Base-by-base conservation (phyloP, 2,888 invertebrate genomes). In the Agrochola litura region DNA sequence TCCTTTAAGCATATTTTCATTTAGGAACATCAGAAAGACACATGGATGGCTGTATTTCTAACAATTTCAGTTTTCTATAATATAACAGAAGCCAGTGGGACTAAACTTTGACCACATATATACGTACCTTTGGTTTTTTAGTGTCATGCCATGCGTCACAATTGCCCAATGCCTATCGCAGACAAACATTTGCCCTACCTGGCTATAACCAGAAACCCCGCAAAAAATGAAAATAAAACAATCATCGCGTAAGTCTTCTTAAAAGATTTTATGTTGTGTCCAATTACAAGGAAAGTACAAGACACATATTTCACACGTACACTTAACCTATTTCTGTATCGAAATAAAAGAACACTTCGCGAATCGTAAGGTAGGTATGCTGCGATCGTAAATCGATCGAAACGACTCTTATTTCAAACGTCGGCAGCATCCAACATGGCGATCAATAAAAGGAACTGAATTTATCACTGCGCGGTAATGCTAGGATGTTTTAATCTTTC, bases 401-500 rank as follows among this genome's bases (percentile, higher is more conserved):
- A 88, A 83, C 84, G 86, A 87, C 82, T 83, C 84, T 89, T 89
- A 88, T 87, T 89, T 89, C 87, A 90, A 89, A 88, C 77, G 86
- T 89, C 87, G 86, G 86, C 86, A 83, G 85, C 77, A 81, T 89
- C 81, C 87, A 90, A 90, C 89, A 89, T 72, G 90, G 88, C 82
- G 83, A 90, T 90, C 89, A 90, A 91, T 92, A 92, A 89, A 79
- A 64, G 66, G 77, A 74, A 71, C 66, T 75, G 84, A 90, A 91
- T 92, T 90, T 92, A 92, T 92, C 86, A 86, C 84, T 88, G 77
- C 74, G 79, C 86, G 63, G 86, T 80, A 85, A 81, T 83, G 84
- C 89, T 89, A 86, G 88, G 90, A 92, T 85, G 91, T 85, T 91
- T 89, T 91, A 91, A 89, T 90, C 89, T 89, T 88, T 85, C 81